Conservation (phyloP, 1,140 invertebrate genomes). For the Zaprionus africanus region DNA sequence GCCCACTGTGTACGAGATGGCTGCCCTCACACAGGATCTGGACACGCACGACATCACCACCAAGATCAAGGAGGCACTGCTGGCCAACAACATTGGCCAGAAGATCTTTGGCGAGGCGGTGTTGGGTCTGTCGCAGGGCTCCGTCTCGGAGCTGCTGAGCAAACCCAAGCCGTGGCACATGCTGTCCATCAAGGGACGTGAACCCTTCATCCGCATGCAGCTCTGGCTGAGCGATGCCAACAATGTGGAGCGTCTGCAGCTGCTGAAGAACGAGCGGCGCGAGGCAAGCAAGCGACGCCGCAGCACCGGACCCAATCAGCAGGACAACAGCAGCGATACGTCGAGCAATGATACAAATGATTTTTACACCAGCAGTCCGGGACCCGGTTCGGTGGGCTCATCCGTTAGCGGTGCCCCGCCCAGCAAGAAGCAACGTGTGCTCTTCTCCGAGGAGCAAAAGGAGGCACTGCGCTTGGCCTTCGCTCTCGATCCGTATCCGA, state of each 20-base stretch:
- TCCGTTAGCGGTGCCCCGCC: conserved; percentile 87
- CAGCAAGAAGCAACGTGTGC: conserved; percentile 95
- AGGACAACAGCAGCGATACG: conserved; percentile 93
- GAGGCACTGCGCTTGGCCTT: conserved; percentile 97
- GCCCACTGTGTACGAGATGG: conserved; percentile 97
- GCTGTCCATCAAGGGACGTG: conserved; percentile 98
- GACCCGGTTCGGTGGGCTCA: conserved; percentile 86
- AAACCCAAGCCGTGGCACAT: conserved; percentile 99
- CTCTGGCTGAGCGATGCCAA: conserved; percentile 97
- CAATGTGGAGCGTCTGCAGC: conserved; percentile 95
- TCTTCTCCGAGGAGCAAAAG: conserved; percentile 99
- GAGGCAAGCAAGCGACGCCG: conserved; percentile 95
- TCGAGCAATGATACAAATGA: conserved; percentile 95
- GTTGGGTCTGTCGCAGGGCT: conserved; percentile 97
- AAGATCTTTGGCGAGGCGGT: conserved; percentile 99
- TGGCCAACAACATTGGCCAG: conserved; percentile 99
- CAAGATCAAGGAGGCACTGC: conserved; percentile 97
- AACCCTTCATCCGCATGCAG: conserved; percentile 99
- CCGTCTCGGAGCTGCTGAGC: conserved; percentile 97
- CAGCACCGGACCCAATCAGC: conserved; percentile 90
- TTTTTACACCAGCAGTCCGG: conserved; percentile 93
- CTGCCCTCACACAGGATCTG: conserved; percentile 96
- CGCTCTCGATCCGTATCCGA: conserved; percentile 97
- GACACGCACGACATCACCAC: conserved; percentile 98
- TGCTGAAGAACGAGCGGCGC: conserved; percentile 93